Percentiles rank a stretch among this genome's conserved stretches.
These are phyloP conservation scores for Craterocephalus amniculus DNA, from an alignment of 2,797 vertebrate species.

Conservation along the genomic window DNA sequence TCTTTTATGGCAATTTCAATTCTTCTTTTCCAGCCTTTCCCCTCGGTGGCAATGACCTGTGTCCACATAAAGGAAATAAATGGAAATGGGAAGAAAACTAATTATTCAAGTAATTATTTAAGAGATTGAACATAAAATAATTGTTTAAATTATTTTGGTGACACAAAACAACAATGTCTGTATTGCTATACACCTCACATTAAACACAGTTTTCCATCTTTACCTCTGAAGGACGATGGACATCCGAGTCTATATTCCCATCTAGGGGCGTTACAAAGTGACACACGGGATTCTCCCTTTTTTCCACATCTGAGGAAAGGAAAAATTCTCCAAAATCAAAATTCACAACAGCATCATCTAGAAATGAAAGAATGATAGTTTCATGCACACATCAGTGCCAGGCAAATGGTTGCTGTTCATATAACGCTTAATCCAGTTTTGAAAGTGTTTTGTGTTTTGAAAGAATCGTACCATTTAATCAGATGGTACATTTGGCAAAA, in stretches of 20 bases:
- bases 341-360: background rate
- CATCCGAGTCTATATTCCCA: slow-evolving; percentile 88
- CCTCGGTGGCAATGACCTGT: slow-evolving; percentile 90
- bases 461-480: slow-evolving; percentile 5
- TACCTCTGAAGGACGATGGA: slow-evolving; percentile 92
- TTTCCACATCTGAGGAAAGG: slow-evolving; percentile 89
- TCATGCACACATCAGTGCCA: background rate
- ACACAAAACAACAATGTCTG: background rate
- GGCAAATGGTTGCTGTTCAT: background rate
- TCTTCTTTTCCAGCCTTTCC: slow-evolving; percentile 94
- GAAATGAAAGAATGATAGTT: background rate
- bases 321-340: slow-evolving; percentile 23
- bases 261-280: slow-evolving; percentile 97
- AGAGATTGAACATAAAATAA: slow-evolving; percentile 5
- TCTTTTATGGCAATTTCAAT: slow-evolving; percentile 97
- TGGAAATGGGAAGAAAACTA: slow-evolving; percentile 11
- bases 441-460: slow-evolving; percentile 4
- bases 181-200: background rate
- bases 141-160: background rate
- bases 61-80: slow-evolving; percentile 27
- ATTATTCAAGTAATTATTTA: background rate
- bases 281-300: slow-evolving; percentile 94
- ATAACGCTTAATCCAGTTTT: slow-evolving; percentile 16
- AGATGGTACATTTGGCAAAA: background rate
- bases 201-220: slow-evolving; percentile 3